phyloP scores from a whole-genome alignment of 2,797 vertebrate species.

The Pseudomugil tenellus region DNA sequence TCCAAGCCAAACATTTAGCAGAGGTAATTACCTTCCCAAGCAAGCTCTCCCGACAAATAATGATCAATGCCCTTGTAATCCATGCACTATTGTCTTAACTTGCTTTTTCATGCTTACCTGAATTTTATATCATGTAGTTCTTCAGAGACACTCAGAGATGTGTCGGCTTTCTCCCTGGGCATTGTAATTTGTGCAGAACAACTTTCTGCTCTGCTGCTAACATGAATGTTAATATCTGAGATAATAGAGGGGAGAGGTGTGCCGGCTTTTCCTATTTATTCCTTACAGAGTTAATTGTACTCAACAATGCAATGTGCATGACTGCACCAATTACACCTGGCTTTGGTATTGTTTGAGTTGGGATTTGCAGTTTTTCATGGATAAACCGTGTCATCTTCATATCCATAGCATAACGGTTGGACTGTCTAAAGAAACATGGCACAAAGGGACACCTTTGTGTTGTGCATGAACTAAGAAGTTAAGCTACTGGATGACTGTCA shows the following conservation, averaged over 20 bases:
- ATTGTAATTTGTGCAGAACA: slow-evolving; percentile 59
- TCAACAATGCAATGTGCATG: too few relatives aligned
- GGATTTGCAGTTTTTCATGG: too few relatives aligned
- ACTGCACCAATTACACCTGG: too few relatives aligned
- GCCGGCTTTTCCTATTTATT: slow-evolving; percentile 42
- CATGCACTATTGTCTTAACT: slow-evolving; percentile 60
- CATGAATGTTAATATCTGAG: slow-evolving; percentile 65
- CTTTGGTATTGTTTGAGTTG: too few relatives aligned
- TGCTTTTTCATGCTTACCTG: slow-evolving; percentile 60
- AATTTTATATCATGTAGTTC: slow-evolving; percentile 61
- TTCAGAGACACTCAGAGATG: slow-evolving; percentile 45
- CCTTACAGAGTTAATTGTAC: too few relatives aligned
- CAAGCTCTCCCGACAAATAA: slow-evolving; percentile 53
- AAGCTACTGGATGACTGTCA: too few relatives aligned
- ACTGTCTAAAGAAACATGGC: not conserved
- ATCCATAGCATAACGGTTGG: not conserved
- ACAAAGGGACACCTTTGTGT: not conserved
- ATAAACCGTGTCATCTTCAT: not conserved
- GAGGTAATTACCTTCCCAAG: slow-evolving; percentile 76
- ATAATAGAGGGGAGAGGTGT: slow-evolving; percentile 40
- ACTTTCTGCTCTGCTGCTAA: slow-evolving; percentile 74
- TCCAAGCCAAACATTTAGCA: slow-evolving; percentile 63
- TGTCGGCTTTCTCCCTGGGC: slow-evolving; percentile 43
- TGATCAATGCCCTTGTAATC: slow-evolving; percentile 48
- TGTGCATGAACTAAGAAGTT: too few relatives aligned